phyloP scores from a whole-genome alignment of 2,113 vertebrate genomes.

The Scartelaos histophorus region DNA sequence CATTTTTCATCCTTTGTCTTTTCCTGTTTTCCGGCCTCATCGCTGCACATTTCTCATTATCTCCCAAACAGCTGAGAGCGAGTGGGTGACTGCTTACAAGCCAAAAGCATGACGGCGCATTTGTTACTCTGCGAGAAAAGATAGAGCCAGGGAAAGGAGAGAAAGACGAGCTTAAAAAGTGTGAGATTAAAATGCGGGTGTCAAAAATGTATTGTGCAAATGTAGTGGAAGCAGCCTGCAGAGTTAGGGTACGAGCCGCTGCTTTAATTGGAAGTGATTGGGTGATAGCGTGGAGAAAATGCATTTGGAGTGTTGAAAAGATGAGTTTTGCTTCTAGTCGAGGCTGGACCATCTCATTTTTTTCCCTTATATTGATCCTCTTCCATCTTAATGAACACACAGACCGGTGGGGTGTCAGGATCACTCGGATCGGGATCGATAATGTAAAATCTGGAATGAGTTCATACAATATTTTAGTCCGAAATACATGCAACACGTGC shows the following conservation, averaged over 20 bases:
- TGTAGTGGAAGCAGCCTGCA: not conserved
- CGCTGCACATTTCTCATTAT: slow-evolving; percentile 7
- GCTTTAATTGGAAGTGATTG: no score
- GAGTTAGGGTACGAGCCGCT: not conserved
- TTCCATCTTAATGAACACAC: no score
- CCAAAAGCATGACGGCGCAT: not conserved
- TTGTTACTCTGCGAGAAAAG: not conserved
- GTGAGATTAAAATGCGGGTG: slow-evolving; percentile 1
- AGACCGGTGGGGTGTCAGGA: no score
- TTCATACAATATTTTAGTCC: no score
- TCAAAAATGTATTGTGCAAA: not conserved
- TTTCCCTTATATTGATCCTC: no score
- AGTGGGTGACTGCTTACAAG: not conserved
- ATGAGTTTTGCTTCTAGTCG: no score
- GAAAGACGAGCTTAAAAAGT: not conserved
- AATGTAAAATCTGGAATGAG: no score
- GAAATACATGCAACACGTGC: no score
- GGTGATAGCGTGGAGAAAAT: no score
- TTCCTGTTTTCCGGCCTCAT: slow-evolving; percentile 9
- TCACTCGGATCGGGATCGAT: no score
- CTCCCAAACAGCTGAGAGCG: not conserved
- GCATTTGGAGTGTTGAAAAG: no score
- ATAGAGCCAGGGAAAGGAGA: not conserved
- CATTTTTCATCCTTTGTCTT: slow-evolving; percentile 1
- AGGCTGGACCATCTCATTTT: no score